Conservation (phyloP, 2,797 vertebrate genomes). For the Acanthurus lineatus region DNA sequence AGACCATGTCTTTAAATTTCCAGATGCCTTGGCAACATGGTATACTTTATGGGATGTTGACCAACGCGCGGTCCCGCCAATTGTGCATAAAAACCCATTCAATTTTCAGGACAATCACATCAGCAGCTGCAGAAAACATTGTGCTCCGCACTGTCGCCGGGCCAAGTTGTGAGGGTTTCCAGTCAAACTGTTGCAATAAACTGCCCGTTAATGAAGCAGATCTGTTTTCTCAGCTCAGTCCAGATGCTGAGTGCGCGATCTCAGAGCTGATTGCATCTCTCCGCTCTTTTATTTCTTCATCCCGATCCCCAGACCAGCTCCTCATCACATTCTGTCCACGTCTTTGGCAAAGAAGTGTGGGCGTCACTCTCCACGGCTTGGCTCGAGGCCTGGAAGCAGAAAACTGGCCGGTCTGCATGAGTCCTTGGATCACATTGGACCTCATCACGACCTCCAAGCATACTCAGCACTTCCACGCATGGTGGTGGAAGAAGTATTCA, state of each 20-base stretch:
- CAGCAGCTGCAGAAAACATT: slow-evolving; percentile 51
- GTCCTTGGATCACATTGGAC: slow-evolving; percentile 36
- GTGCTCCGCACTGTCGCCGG: slow-evolving; percentile 1
- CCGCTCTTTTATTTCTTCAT: slow-evolving; percentile 61
- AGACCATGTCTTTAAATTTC: slow-evolving; percentile 12
- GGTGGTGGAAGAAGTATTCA: neutral
- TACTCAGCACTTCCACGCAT: slow-evolving; percentile 1
- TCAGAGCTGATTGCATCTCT: slow-evolving; percentile 40
- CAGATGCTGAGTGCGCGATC: slow-evolving; percentile 66
- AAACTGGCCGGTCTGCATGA: slow-evolving; percentile 36
- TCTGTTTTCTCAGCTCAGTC: slow-evolving; percentile 47
- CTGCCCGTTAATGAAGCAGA: slow-evolving; percentile 45
- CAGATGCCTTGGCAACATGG: slow-evolving; percentile 31
- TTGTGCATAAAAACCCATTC: slow-evolving; percentile 10
- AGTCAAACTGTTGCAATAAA: slow-evolving; percentile 65
- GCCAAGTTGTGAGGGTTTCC: slow-evolving; percentile 57
- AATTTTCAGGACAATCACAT: slow-evolving; percentile 10
- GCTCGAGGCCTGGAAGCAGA: slow-evolving; percentile 42
- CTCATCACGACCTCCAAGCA: slow-evolving; percentile 3
- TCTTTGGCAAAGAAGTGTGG: slow-evolving; percentile 49
- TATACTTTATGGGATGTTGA: slow-evolving; percentile 13
- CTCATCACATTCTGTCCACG: slow-evolving; percentile 52
- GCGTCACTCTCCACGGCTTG: slow-evolving; percentile 32
- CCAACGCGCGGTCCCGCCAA: slow-evolving; percentile 7
- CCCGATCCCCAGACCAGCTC: slow-evolving; percentile 18